A percentile compares a stretch with the other conserved stretches of the same genome.
These are phyloP conservation scores for Cephus rjabovi DNA, from an alignment of 2,888 invertebrate genomes.

Conservation along the genomic window DNA sequence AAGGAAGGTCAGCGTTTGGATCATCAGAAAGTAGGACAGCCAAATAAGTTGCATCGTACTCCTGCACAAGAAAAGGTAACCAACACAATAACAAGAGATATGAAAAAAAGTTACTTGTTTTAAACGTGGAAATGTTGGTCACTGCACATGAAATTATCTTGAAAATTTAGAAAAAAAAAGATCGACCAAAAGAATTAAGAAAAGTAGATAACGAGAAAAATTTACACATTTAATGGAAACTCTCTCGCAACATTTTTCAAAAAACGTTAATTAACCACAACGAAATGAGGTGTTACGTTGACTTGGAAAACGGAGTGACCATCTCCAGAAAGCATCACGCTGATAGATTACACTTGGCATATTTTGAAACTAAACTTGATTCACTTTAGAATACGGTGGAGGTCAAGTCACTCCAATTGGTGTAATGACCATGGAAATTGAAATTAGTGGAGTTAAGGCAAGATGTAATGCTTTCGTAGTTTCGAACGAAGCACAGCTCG, in stretches of 20 bases:
- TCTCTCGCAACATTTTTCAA: constrained; percentile 5
- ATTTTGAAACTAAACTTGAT: constrained; percentile 18
- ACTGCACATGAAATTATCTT: constrained; percentile 8
- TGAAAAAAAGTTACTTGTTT: constrained; percentile 13
- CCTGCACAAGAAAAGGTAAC: too few relatives aligned
- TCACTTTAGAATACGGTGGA: constrained; percentile 31
- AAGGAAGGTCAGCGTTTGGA: neutral
- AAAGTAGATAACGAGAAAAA: neutral
- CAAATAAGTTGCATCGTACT: neutral
- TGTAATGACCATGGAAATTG: constrained; percentile 14
- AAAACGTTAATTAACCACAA: constrained; percentile 1
- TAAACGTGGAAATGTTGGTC: constrained; percentile 10
- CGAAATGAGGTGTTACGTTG: constrained; percentile 7
- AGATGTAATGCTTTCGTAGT: constrained; percentile 29
- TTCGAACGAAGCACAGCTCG: constrained; percentile 31
- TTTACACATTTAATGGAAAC: constrained; percentile 5
- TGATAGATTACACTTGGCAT: neutral
- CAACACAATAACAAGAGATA: constrained; percentile 4
- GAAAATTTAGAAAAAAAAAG: neutral
- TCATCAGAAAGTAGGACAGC: neutral
- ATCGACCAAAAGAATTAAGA: neutral
- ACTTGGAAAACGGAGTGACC: constrained; percentile 8
- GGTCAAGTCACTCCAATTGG: constrained; percentile 27
- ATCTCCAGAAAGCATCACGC: constrained; percentile 3
- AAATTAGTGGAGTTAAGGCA: constrained; percentile 22